Percentiles rank a stretch among this genome's conserved stretches.
These are phyloP conservation scores for Caenorhabditis sulstoni DNA, from an alignment of 2,888 invertebrate species.

Conservation along the genomic window DNA sequence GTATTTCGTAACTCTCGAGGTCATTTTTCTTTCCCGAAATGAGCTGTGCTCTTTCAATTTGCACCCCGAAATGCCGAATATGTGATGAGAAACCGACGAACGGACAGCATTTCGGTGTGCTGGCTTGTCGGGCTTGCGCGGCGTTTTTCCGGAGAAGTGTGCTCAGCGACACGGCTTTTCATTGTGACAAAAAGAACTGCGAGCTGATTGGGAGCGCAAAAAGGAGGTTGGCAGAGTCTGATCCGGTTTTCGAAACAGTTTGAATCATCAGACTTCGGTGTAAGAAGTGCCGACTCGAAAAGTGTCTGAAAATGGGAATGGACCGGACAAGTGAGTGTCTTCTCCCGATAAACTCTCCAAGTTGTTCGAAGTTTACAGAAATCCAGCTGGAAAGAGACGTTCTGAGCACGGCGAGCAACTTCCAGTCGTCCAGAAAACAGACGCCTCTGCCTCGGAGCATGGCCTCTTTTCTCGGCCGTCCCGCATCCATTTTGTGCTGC, in stretches of 20 bases:
- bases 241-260: neutral
- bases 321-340: conserved; percentile 4
- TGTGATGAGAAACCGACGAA: conserved; percentile 38
- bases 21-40: no score
- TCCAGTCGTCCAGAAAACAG: neutral
- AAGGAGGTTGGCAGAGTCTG: neutral
- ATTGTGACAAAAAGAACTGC: neutral
- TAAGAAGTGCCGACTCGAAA: conserved; percentile 28
- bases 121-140: conserved; percentile 53
- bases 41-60: no score
- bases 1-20: no score
- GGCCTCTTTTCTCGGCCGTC: conserved; percentile 9
- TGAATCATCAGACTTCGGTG: conserved; percentile 4
- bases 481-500: neutral
- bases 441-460: neutral
- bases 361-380: neutral
- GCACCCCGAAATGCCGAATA: conserved; percentile 14
- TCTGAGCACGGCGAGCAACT: conserved; percentile 13
- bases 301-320: conserved; percentile 22
- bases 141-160: conserved; percentile 35
- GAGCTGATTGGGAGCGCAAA: neutral
- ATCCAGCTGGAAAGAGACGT: conserved; percentile 12
- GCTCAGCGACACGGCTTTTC: neutral
- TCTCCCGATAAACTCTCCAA: no score
- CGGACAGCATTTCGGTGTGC: conserved; percentile 35